These are phyloP conservation scores for Pseudopodoces humilis DNA, from an alignment of 2,113 vertebrate genomes.

Conservation along the genomic window DNA sequence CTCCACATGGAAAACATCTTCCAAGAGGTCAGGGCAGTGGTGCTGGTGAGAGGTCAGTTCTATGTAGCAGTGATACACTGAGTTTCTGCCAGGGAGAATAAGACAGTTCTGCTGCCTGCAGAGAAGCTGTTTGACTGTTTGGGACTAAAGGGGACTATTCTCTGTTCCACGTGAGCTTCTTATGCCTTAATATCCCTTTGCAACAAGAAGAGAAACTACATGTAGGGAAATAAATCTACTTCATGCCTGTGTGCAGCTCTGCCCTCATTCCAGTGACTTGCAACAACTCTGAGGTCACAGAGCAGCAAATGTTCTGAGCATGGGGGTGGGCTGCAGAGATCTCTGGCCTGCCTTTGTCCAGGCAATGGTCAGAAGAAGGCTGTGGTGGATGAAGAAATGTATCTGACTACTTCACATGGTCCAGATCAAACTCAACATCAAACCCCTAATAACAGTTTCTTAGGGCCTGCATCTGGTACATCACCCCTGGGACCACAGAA, in stretches of 20 bases:
- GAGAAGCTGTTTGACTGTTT: neutral
- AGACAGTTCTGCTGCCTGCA: neutral
- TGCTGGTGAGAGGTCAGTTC: neutral
- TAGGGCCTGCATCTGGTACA: neutral
- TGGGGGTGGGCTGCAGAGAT: neutral
- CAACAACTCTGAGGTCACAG: neutral
- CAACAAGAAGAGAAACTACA: neutral
- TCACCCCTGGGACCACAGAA: neutral
- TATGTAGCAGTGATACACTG: rapidly evolving
- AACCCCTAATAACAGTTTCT: neutral
- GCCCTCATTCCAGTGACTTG: neutral
- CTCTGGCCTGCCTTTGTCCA: neutral
- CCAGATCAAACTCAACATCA: neutral
- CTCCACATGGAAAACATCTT: neutral
- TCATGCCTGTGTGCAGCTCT: neutral
- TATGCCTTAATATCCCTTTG: neutral
- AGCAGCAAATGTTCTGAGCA: neutral
- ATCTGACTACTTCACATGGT: neutral
- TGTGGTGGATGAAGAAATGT: neutral
- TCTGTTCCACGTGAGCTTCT: rapidly evolving
- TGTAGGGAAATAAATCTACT: neutral
- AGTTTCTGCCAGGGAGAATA: neutral
- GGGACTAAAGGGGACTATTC: neutral
- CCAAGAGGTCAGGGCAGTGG: neutral
- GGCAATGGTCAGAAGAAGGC: neutral